Evolutionary conservation across 2,797 vertebrate genomes (phyloP).

Genomic region (Garrulus glandarius): DNA sequence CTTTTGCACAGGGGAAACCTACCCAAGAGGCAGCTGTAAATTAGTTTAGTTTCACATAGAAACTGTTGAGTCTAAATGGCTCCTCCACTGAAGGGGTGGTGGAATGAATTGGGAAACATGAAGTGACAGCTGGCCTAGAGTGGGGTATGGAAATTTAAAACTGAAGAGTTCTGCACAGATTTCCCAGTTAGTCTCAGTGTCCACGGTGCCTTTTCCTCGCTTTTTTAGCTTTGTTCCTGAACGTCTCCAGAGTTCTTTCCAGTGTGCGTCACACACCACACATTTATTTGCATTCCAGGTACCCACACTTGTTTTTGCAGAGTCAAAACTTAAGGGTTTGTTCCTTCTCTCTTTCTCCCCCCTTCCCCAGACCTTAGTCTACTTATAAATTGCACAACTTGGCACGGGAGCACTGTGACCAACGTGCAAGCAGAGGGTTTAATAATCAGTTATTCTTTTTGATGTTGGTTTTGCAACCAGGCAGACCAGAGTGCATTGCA

Average conservation of each 20-base stretch:
- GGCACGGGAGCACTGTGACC: background rate
- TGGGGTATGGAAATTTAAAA: background rate
- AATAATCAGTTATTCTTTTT: slow-evolving; percentile 1
- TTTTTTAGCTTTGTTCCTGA: slow-evolving; percentile 7
- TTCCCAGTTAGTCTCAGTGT: slow-evolving; percentile 27
- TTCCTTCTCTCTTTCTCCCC: background rate
- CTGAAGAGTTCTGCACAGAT: background rate
- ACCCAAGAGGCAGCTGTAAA: background rate
- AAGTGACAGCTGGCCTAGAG: background rate
- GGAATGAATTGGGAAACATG: background rate
- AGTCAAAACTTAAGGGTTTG: background rate
- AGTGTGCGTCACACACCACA: background rate
- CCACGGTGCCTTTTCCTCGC: background rate
- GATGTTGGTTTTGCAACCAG: slow-evolving; percentile 8
- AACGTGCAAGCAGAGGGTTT: background rate
- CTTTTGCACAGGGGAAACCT: background rate
- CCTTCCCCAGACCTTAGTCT: background rate
- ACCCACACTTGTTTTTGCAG: slow-evolving; percentile 2
- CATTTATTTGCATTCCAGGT: slow-evolving; percentile 24
- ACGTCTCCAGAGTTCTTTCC: slow-evolving; percentile 6
- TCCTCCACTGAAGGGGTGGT: background rate
- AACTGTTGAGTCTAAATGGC: background rate
- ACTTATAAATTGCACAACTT: slow-evolving; percentile 9
- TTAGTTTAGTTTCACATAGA: background rate
- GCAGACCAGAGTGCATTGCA: background rate